Evolutionary conservation across 2,113 vertebrate species (phyloP), one percentile per base, ranked within the genome.

Genomic region (Plotosus lineatus): DNA sequence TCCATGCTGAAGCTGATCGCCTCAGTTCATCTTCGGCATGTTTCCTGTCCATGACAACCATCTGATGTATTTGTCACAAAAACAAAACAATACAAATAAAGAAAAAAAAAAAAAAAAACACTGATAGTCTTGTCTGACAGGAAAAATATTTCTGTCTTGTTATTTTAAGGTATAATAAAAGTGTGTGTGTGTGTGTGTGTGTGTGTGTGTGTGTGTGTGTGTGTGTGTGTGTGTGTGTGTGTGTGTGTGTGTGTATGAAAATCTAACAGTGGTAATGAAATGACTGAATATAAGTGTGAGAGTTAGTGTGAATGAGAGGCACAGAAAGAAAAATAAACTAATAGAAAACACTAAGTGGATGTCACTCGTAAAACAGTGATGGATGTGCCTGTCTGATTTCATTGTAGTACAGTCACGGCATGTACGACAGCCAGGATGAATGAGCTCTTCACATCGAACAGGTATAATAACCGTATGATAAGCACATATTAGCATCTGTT

Each of bases 401-500:
- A 75, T 61, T 85, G 88, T 84, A 83, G 36, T 87, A 55, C 60
- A 85, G 85, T 80, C 84, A 80, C 75, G 83, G 78, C 56, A 68
- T 85, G 85, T 78, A 85, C 88, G 86, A 86, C 89, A 87, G 79
- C 58, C 80, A 86, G 79, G 75, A 90, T 88, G 84, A 89, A 92
- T 74, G 80, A 88, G 79, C 84, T 75, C n/a, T 79, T 74, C 71
- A 68, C 81, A 85, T 74, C 53, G 76, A 87, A 84, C 82, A 76
- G 58, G 42, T 87, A 86, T 87, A 74, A 89, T 87, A 80, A 87
- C 79, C 61, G 74, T 78, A 28, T 9, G 23, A 58, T 50, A 66
- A 76, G 84, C 87, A 83, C 85, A 79, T 84, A 73, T 88, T 75
- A 68, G 80, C n/a, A 74, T 80, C 50, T 53, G 46, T 73, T 73